Evolutionary conservation across 2,888 invertebrate genomes (phyloP).

Genomic region (Strigamia transsilvanica): DNA sequence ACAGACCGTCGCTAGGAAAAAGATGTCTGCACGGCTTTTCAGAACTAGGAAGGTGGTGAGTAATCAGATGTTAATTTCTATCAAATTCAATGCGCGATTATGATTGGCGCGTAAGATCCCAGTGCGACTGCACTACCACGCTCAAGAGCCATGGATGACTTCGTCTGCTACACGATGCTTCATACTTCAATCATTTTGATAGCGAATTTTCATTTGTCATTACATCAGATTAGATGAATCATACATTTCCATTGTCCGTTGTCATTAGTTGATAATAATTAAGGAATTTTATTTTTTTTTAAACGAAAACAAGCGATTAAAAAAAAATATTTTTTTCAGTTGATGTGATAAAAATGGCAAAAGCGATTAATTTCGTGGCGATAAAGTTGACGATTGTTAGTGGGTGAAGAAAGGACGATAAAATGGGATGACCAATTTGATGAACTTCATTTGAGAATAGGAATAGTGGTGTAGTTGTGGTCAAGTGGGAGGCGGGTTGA

Average conservation of each 20-base stretch:
- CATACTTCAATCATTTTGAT: background rate
- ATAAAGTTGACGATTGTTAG: background rate
- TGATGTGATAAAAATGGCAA: background rate
- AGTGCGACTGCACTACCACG: conserved; percentile 9
- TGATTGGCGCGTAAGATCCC: conserved; percentile 14
- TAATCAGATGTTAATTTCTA: background rate
- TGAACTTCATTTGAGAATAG: conserved; percentile 48
- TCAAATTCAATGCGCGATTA: background rate
- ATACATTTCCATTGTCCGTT: background rate
- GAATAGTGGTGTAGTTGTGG: conserved; percentile 43
- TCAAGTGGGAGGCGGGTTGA: conserved; percentile 43
- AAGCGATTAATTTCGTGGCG: background rate
- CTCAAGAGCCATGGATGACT: conserved; percentile 27
- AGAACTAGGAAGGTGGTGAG: conserved; percentile 53
- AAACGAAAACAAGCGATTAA: no score
- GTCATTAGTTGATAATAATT: background rate
- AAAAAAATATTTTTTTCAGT: background rate
- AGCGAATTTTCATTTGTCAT: conserved; percentile 14
- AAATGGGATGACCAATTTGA: conserved; percentile 42
- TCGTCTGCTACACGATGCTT: conserved; percentile 26
- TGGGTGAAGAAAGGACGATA: conserved; percentile 10
- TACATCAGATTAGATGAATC: background rate
- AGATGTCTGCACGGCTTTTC: conserved; percentile 44
- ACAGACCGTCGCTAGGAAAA: conserved; percentile 51
- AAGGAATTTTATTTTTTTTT: no score